Percentiles rank a stretch among this genome's conserved stretches.
phyloP scores from a whole-genome alignment of 1,140 invertebrate genomes.

The Tetramorium simillimum region DNA sequence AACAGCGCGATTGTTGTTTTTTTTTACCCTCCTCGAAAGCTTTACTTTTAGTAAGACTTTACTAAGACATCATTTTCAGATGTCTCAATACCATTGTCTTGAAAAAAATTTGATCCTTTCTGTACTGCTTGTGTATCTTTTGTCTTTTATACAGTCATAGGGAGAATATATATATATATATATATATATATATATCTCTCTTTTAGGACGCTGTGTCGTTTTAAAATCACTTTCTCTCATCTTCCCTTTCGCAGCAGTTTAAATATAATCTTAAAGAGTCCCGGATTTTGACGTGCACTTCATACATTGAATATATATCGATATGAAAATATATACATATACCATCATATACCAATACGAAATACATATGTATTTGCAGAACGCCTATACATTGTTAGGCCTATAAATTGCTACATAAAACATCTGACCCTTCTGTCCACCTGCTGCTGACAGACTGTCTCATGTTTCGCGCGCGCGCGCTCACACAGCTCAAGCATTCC shows the following conservation, averaged over 20 bases:
- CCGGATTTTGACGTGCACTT: background rate
- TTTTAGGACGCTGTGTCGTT: background rate
- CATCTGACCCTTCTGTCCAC: slow-evolving; percentile 46
- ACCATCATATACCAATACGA: background rate
- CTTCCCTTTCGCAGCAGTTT: background rate
- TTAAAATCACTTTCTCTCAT: background rate
- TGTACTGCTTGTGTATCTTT: background rate
- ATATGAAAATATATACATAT: slow-evolving; percentile 17
- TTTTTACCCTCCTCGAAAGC: background rate
- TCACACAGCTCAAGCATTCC: background rate
- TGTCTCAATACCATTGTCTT: background rate
- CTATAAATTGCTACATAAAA: slow-evolving; percentile 47
- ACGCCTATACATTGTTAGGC: background rate
- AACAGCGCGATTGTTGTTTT: background rate
- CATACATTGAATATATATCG: too few relatives aligned
- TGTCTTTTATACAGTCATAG: background rate
- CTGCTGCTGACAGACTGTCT: slow-evolving; percentile 28
- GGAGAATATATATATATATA: too few relatives aligned
- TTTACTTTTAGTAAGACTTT: background rate
- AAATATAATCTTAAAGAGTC: background rate
- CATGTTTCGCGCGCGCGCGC: background rate
- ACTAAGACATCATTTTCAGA: background rate
- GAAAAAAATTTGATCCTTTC: background rate
- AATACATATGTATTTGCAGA: background rate
- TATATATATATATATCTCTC: too few relatives aligned